phyloP scores from a whole-genome alignment of 1,140 invertebrate genomes.

The Trichonephila inaurata region DNA sequence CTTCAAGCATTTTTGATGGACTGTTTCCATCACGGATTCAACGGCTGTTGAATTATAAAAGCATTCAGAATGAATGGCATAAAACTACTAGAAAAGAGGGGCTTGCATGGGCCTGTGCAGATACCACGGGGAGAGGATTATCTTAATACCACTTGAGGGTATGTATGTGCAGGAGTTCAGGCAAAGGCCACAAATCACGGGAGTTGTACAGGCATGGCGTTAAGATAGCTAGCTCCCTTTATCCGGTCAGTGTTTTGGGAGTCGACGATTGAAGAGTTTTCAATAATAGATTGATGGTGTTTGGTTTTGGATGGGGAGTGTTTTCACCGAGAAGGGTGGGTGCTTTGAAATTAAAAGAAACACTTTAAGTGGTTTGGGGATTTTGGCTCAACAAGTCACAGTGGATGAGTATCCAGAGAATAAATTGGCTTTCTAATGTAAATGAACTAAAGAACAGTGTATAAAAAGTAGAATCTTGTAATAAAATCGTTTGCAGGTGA shows the following conservation, averaged over 20 bases:
- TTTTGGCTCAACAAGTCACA: not conserved
- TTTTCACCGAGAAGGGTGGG: not conserved
- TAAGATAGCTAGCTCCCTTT: slow-evolving; percentile 24
- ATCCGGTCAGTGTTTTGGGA: slow-evolving; percentile 9
- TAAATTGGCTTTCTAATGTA: too few relatives aligned
- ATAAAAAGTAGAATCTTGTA: too few relatives aligned
- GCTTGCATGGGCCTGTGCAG: slow-evolving; percentile 37
- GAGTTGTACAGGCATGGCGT: slow-evolving; percentile 21
- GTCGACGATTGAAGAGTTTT: not conserved
- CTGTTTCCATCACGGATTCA: slow-evolving; percentile 56
- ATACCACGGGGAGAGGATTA: slow-evolving; percentile 60
- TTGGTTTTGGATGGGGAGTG: not conserved
- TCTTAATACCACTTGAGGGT: slow-evolving; percentile 61
- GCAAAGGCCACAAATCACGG: slow-evolving; percentile 54
- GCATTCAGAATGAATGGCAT: slow-evolving; percentile 46
- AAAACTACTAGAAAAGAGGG: not conserved
- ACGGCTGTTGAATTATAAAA: slow-evolving; percentile 71
- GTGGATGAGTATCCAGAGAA: not conserved
- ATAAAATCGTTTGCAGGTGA: too few relatives aligned
- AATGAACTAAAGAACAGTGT: too few relatives aligned
- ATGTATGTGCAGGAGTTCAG: not conserved
- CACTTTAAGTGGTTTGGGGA: not conserved
- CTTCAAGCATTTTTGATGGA: slow-evolving; percentile 61
- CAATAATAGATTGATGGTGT: slow-evolving; percentile 18
- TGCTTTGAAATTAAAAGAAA: not conserved